These are phyloP conservation scores for Plestiodon gilberti DNA, from an alignment of 2,113 vertebrate species.

Conservation along the genomic window DNA sequence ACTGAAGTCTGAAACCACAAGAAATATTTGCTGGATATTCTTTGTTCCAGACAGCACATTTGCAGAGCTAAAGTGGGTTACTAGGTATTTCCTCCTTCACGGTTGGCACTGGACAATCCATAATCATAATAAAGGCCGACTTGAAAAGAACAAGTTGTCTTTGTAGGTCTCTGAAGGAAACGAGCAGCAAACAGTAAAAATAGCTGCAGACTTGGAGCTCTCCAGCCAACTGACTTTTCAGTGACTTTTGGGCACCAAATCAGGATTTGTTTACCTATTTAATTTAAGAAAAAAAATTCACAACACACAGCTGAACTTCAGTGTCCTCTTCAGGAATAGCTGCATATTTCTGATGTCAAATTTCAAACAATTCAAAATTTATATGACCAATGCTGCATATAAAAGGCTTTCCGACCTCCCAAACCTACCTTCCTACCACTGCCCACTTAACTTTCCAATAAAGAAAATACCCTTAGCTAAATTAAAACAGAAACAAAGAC, in stretches of 20 bases:
- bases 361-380: not conserved
- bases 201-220: not conserved
- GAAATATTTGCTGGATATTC: not conserved
- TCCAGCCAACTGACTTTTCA: conserved; percentile 7
- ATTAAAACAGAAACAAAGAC: no score
- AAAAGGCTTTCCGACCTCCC: not conserved
- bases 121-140: not conserved
- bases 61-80: conserved; percentile 19
- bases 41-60: conserved; percentile 24
- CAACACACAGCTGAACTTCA: not conserved
- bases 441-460: not conserved
- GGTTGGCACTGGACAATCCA: conserved; percentile 31
- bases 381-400: not conserved
- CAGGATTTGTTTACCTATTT: not conserved
- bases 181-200: conserved; percentile 14
- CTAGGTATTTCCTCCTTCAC: conserved; percentile 38
- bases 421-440: not conserved
- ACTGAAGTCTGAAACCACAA: not conserved
- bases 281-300: not conserved
- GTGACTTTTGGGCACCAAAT: not conserved
- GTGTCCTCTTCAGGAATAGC: not conserved
- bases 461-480: not conserved
- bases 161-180: conserved; percentile 8
- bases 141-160: conserved; percentile 6
- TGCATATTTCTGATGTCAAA: not conserved